Evolutionary conservation across 2,113 vertebrate genomes (phyloP), one percentile per base, ranked within the genome.

Genomic region (Paralichthys olivaceus): DNA sequence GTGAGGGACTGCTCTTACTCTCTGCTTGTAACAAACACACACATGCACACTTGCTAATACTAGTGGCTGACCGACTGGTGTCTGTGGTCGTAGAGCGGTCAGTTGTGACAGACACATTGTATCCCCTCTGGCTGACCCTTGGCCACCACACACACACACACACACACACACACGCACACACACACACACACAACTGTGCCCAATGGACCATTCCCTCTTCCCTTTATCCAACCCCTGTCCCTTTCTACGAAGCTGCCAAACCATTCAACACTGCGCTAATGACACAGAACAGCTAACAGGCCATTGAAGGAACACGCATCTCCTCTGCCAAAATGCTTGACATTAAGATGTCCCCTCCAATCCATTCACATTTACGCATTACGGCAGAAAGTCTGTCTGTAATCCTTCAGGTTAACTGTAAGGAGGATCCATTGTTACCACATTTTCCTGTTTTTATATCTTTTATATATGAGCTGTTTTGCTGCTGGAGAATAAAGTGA

Each of bases 71-170:
- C 85, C 9, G 67, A 75, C 66, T 80, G 49, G 69, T 80, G 80
- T 83, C 84, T 81, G 80, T 88, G 88, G 90, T 90, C 81, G 69
- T 55, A 58, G 81, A 87, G 91, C 90, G 88, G 87, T 92, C 89
- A 93, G 62, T 90, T 84, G 88, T 90, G 77, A 94, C 90, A 90
- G 86, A 91, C 81, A 86, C 84, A 93, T 90, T 23, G 87, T 69
- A 79, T 91, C 71, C 83, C 89, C 90, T 90, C 79, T 84, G 23
- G 70, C 51, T 93, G 91, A 94, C 92, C 92, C 75, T 81, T 77
- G n/a, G 82, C 68, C 56, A 74, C 74, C 74, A 76, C 43, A 49
- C 34, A 56, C 51, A 67, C 51, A 74, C 53, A 72, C 28, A 63
- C 47, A 71, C 66, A 67, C 28, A n/a, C 51, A 76, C 17, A 70